These are phyloP conservation scores for Heterodera schachtii DNA, from an alignment of 1,140 invertebrate genomes.

Conservation along the genomic window DNA sequence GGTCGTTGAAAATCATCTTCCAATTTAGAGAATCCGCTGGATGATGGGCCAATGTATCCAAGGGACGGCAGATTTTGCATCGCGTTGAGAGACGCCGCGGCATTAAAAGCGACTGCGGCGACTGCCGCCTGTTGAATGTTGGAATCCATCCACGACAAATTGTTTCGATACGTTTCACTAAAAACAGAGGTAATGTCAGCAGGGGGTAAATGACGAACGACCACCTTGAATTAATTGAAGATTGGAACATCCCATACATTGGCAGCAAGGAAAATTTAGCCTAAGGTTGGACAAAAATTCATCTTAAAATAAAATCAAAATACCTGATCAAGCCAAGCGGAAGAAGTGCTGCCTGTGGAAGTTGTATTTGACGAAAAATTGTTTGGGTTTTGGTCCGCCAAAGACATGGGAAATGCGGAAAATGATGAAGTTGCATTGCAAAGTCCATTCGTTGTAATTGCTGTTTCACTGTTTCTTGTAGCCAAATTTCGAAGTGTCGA, in stretches of 20 bases:
- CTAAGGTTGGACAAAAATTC: background rate
- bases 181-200: background rate
- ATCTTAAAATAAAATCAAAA: background rate
- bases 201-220: background rate
- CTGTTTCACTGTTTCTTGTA: conserved; percentile 1
- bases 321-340: conserved; percentile 34
- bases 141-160: conserved; percentile 4
- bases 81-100: background rate
- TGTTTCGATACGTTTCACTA: background rate
- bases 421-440: background rate
- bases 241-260: conserved; percentile 33
- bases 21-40: background rate
- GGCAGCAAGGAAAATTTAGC: conserved; percentile 29
- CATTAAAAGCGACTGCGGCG: background rate
- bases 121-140: conserved; percentile 15
- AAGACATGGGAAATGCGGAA: background rate
- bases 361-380: background rate
- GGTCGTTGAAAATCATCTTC: background rate
- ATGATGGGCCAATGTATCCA: background rate
- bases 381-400: background rate
- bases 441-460: conserved; percentile 1
- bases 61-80: conserved; percentile 1
- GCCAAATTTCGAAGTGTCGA: conserved; percentile 28
- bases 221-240: conserved; percentile 7
- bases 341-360: background rate